These are phyloP conservation scores for Ochropleura plecta DNA, from an alignment of 2,888 invertebrate genomes.

Conservation along the genomic window DNA sequence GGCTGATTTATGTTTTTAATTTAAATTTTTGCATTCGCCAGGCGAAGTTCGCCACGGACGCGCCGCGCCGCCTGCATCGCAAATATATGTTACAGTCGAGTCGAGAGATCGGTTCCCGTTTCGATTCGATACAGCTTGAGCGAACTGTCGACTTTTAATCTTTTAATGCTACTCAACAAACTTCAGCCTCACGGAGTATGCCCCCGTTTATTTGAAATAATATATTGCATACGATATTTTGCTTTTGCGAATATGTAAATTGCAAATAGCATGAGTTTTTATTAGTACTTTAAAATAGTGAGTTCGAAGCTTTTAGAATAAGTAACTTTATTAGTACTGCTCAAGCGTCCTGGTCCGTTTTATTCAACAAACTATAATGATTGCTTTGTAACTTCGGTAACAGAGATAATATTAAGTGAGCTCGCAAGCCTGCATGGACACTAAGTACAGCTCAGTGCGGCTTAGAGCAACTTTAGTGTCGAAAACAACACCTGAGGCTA, in stretches of 20 bases:
- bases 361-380: slow-evolving; percentile 68
- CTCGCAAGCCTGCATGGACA: slow-evolving; percentile 79
- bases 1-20: slow-evolving; percentile 91
- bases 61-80: slow-evolving; percentile 89
- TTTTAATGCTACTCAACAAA: slow-evolving; percentile 90
- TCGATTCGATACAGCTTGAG: slow-evolving; percentile 87
- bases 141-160: slow-evolving; percentile 89
- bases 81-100: slow-evolving; percentile 87
- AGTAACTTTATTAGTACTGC: slow-evolving; percentile 23
- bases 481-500: slow-evolving; percentile 85
- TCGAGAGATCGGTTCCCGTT: slow-evolving; percentile 85
- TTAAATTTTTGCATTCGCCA: slow-evolving; percentile 91
- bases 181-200: slow-evolving; percentile 76
- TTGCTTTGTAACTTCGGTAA: slow-evolving; percentile 74
- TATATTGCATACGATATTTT: slow-evolving; percentile 64
- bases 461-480: slow-evolving; percentile 86
- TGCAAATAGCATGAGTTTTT: slow-evolving; percentile 20
- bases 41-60: slow-evolving; percentile 88
- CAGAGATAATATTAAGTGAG: slow-evolving; percentile 81
- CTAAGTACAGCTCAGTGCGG: slow-evolving; percentile 83
- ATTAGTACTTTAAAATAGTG: background rate
- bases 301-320: slow-evolving; percentile 23
- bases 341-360: slow-evolving; percentile 16
- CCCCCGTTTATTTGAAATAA: slow-evolving; percentile 77
- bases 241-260: slow-evolving; percentile 40